These are phyloP conservation scores for Andrena bucephala DNA, from an alignment of 2,888 invertebrate species.

Conservation along the genomic window DNA sequence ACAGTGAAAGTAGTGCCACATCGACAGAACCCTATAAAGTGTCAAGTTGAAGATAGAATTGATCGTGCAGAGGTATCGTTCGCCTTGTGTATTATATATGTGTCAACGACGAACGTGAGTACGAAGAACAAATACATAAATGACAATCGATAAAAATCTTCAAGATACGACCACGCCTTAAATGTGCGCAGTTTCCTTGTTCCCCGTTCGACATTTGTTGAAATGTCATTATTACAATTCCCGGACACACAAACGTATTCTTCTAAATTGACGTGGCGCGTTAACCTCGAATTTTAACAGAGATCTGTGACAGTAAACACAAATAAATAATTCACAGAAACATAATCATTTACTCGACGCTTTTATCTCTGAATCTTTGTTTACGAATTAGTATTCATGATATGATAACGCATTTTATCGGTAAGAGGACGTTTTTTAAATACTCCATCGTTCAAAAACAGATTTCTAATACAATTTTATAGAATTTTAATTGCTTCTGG, in stretches of 20 bases:
- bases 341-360: neutral
- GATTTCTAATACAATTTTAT: neutral
- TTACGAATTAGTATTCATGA: neutral
- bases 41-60: constrained; percentile 16
- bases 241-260: neutral
- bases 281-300: constrained; percentile 15
- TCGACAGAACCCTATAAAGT: constrained; percentile 11
- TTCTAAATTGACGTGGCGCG: neutral
- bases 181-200: constrained; percentile 38
- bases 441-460: neutral
- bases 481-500: neutral
- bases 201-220: neutral
- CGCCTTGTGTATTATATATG: constrained; percentile 3
- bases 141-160: constrained; percentile 2
- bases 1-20: constrained; percentile 29
- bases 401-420: neutral
- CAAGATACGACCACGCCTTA: constrained; percentile 25
- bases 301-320: neutral
- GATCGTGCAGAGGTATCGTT: constrained; percentile 16
- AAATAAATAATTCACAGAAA: neutral
- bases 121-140: constrained; percentile 9
- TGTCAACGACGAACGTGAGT: constrained; percentile 46
- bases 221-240: neutral
- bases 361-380: neutral
- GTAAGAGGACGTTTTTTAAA: neutral